A percentile compares a stretch with the other conserved stretches of the same genome.
Conservation (phyloP, 2,888 invertebrate genomes). For the Lasioglossum figueresi region DNA sequence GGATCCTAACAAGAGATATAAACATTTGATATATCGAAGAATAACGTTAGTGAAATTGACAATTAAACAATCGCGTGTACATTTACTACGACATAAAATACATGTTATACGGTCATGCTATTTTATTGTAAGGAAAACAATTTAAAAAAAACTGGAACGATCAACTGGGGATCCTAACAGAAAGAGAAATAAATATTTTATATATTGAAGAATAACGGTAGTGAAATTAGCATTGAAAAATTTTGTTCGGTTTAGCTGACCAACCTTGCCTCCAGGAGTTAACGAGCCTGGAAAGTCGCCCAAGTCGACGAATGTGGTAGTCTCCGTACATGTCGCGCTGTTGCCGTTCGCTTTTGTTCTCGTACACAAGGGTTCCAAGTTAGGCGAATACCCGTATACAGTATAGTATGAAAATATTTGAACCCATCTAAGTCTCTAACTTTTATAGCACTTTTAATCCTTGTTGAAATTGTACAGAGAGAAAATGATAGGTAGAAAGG, state of each 20-base stretch:
- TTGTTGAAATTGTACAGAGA: neutral
- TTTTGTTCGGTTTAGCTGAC: neutral
- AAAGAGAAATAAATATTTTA: neutral
- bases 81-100: neutral
- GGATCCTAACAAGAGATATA: neutral
- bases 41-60: neutral
- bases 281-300: neutral
- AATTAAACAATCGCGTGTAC: neutral
- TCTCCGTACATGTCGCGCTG: neutral
- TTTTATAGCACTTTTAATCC: neutral
- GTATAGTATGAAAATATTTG: neutral
- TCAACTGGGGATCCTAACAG: neutral
- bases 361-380: neutral
- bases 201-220: neutral
- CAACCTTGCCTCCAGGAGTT: neutral
- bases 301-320: neutral
- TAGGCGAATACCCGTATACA: neutral
- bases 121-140: too few relatives aligned
- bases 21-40: neutral
- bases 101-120: too few relatives aligned
- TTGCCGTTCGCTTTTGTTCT: slow-evolving; percentile 8
- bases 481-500: neutral
- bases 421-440: neutral
- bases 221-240: neutral
- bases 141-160: neutral